Conservation (phyloP, 2,797 vertebrate genomes). For the Crenichthys baileyi region DNA sequence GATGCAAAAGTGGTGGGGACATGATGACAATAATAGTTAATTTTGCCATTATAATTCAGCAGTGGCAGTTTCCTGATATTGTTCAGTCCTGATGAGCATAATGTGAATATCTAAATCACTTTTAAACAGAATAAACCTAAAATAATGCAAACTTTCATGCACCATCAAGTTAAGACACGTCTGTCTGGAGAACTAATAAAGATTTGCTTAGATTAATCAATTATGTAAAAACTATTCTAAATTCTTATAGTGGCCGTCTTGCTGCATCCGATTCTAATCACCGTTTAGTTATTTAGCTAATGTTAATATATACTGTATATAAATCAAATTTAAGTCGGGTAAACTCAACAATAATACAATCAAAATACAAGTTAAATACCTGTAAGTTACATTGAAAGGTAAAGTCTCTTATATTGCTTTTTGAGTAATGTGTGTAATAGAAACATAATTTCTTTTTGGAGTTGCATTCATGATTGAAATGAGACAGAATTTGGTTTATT, state of each 20-base stretch:
- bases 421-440: background rate
- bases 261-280: background rate
- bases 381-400: background rate
- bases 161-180: too few relatives aligned
- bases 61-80: background rate
- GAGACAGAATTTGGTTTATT: background rate
- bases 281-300: background rate
- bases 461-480: background rate
- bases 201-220: too few relatives aligned
- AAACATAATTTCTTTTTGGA: background rate
- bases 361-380: background rate
- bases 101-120: background rate
- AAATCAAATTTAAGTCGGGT: background rate
- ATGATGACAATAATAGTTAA: background rate
- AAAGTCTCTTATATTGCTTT: background rate
- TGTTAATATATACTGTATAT: background rate
- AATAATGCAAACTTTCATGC: slow-evolving; percentile 1
- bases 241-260: too few relatives aligned
- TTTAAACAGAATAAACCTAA: background rate
- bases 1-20: background rate
- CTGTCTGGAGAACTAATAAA: too few relatives aligned
- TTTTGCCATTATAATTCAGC: background rate
- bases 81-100: background rate
- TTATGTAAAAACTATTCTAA: too few relatives aligned
- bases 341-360: background rate